Evolutionary conservation across 2,113 vertebrate species (phyloP).

Genomic region (Prietella phreatophila): DNA sequence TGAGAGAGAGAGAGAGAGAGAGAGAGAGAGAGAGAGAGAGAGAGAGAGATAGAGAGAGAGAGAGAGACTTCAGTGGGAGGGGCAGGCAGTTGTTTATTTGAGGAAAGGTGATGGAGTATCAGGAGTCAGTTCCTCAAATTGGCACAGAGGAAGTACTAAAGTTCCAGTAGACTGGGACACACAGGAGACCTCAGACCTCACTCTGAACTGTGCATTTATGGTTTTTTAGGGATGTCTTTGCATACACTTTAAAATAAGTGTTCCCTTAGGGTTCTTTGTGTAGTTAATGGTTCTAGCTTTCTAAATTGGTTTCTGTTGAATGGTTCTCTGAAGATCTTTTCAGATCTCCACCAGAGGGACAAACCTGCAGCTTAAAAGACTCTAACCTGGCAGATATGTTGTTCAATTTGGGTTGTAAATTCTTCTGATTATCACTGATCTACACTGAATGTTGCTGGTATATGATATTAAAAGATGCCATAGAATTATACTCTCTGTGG

Average conservation of each 20-base stretch:
- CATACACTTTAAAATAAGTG: not conserved
- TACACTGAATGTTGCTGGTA: conserved; percentile 50
- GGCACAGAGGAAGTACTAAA: not conserved
- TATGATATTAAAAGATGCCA: not conserved
- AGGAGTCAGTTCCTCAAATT: conserved; percentile 24
- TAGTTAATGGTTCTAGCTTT: not conserved
- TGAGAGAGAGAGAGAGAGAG: no score
- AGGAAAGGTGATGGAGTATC: not conserved
- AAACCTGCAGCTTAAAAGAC: not conserved
- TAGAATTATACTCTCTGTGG: not conserved
- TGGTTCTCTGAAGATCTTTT: not conserved
- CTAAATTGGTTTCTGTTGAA: not conserved
- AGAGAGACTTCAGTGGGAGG: not conserved
- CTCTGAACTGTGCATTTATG: not conserved
- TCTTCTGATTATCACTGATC: conserved; percentile 32
- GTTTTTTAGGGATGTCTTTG: not conserved
- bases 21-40: no score
- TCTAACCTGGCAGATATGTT: not conserved
- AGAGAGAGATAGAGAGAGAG: no score
- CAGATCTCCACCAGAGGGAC: not conserved
- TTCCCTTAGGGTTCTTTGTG: not conserved
- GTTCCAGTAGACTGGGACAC: not conserved
- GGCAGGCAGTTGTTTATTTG: conserved; percentile 6
- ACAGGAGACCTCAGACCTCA: not conserved
- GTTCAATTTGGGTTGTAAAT: not conserved